Percentiles rank a stretch among this genome's conserved stretches.
These are phyloP conservation scores for Mythimna impura DNA, from an alignment of 2,888 invertebrate species.

Conservation along the genomic window DNA sequence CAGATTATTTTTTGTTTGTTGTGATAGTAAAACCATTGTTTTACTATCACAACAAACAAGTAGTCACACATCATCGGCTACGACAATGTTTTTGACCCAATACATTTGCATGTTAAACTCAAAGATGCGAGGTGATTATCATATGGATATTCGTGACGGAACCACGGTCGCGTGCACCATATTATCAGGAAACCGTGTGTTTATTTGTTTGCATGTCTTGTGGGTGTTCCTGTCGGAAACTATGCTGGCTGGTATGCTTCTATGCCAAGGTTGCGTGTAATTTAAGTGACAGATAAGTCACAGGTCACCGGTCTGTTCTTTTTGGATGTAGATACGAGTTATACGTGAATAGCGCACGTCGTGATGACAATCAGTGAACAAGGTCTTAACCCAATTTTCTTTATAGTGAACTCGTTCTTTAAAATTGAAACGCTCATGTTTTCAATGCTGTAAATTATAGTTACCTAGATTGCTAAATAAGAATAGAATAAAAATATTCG, in stretches of 20 bases:
- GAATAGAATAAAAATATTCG: too few species aligned
- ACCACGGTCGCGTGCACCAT: constrained; percentile 36
- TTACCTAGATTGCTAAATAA: too few species aligned
- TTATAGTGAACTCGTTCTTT: neutral
- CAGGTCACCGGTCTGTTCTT: neutral
- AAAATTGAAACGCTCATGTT: too few species aligned
- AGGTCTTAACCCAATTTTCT: neutral
- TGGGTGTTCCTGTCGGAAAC: constrained; percentile 40
- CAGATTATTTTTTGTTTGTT: neutral
- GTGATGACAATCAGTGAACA: neutral
- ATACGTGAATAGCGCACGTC: neutral
- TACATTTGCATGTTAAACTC: constrained; percentile 18
- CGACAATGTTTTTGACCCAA: constrained; percentile 33
- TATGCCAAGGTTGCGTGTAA: constrained; percentile 42
- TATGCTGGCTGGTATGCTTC: neutral
- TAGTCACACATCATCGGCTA: too few species aligned
- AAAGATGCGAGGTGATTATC: constrained; percentile 34
- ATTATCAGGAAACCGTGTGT: constrained; percentile 50
- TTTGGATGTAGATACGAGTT: neutral
- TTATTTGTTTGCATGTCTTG: constrained; percentile 51
- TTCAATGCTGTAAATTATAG: too few species aligned
- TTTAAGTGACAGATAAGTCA: neutral
- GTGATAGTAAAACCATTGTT: too few species aligned
- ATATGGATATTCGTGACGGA: constrained; percentile 48
- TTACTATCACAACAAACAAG: too few species aligned